Percentiles rank a stretch among this genome's conserved stretches.
phyloP scores from a whole-genome alignment of 2,113 vertebrate genomes.

The Pteruthius melanotis region DNA sequence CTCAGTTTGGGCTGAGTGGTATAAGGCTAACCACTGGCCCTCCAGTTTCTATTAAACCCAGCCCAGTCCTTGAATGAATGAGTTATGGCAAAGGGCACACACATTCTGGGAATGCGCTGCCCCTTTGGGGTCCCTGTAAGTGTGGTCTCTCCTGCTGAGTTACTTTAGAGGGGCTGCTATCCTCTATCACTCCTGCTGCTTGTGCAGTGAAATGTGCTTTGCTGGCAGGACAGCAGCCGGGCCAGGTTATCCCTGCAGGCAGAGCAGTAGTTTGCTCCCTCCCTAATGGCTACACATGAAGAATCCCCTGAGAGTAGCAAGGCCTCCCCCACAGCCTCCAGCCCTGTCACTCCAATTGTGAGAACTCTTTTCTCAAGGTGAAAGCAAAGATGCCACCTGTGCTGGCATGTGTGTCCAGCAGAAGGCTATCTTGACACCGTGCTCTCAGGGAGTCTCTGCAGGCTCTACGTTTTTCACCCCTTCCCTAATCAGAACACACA shows the following conservation, averaged over 20 bases:
- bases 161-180: neutral
- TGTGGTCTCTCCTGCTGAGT: rapidly evolving
- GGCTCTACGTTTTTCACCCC: neutral
- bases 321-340: neutral
- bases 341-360: neutral
- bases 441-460: neutral
- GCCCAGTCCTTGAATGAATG: neutral
- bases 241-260: neutral
- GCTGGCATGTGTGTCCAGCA: rapidly evolving
- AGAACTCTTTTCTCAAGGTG: neutral
- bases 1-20: neutral
- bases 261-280: neutral
- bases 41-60: neutral
- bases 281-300: rapidly evolving
- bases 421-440: neutral
- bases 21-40: neutral
- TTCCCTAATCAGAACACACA: neutral
- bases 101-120: rapidly evolving
- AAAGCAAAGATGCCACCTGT: neutral
- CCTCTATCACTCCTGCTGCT: neutral
- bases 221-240: neutral
- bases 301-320: rapidly evolving
- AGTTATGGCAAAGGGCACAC: rapidly evolving
- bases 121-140: neutral
- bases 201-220: neutral